Evolutionary conservation across 2,113 vertebrate genomes (phyloP).

Genomic region (Acanthochromis polyacanthus): DNA sequence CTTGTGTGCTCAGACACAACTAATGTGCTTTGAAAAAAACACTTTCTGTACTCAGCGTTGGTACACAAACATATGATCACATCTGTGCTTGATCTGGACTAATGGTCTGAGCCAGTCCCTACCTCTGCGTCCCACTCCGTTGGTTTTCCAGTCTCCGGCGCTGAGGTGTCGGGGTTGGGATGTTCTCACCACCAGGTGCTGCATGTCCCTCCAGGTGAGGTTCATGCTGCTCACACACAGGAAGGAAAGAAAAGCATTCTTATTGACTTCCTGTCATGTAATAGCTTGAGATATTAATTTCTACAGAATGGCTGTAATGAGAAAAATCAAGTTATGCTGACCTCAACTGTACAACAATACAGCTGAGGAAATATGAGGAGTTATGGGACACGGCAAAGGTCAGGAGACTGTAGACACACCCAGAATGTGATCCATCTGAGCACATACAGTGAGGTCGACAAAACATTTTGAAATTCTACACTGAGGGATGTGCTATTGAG

Average conservation of each 20-base stretch:
- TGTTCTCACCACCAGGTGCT: constrained; percentile 95
- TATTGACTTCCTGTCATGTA: constrained; percentile 37
- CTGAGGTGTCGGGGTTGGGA: constrained; percentile 92
- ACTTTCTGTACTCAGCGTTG: not conserved
- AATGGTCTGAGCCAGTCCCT: constrained; percentile 3
- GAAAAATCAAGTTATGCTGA: constrained; percentile 38
- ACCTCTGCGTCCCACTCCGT: constrained; percentile 96
- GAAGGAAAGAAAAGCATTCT: constrained; percentile 11
- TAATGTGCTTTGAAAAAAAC: not conserved
- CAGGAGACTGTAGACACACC: constrained; percentile 29
- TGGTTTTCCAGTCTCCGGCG: constrained; percentile 94
- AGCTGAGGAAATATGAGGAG: constrained; percentile 52
- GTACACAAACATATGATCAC: constrained; percentile 10
- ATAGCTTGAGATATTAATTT: constrained; percentile 35
- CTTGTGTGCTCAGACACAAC: not conserved
- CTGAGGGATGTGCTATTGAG: constrained; percentile 33
- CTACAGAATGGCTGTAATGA: constrained; percentile 38
- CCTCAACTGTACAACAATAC: constrained; percentile 39
- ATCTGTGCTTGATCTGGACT: constrained; percentile 7
- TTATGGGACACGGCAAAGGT: constrained; percentile 48
- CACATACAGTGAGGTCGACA: not conserved
- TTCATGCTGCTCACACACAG: constrained; percentile 86
- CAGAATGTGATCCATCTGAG: constrained; percentile 48
- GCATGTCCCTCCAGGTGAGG: constrained; percentile 98
- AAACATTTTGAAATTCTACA: constrained; percentile 41